Percentiles rank a stretch among this genome's conserved stretches.
These are phyloP conservation scores for Villa cingulata DNA, from an alignment of 2,888 invertebrate genomes.

Conservation along the genomic window DNA sequence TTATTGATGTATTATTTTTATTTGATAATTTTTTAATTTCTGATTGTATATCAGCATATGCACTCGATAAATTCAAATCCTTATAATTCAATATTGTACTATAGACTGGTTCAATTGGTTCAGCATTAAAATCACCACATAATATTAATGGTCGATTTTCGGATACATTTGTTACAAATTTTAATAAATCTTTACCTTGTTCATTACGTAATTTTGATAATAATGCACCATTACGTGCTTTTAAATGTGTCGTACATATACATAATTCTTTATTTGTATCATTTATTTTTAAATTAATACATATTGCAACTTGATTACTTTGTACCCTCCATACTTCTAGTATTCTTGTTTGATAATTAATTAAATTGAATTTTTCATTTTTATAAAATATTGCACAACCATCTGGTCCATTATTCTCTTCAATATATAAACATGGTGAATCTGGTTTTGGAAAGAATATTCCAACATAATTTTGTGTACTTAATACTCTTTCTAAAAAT, in stretches of 20 bases:
- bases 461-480: conserved; percentile 51
- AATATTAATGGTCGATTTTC: conserved; percentile 45
- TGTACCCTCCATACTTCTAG: conserved; percentile 60
- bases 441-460: conserved; percentile 63
- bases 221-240: conserved; percentile 54
- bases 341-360: conserved; percentile 43
- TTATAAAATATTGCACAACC: conserved; percentile 65
- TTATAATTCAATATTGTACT: conserved; percentile 40
- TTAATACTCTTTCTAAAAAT: conserved; percentile 47
- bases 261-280: conserved; percentile 46
- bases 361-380: conserved; percentile 45
- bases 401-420: conserved; percentile 61
- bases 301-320: conserved; percentile 57
- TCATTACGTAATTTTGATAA: conserved; percentile 53
- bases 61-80: conserved; percentile 37
- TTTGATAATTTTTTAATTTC: conserved; percentile 16
- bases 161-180: conserved; percentile 40
- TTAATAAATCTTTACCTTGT: conserved; percentile 52
- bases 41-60: conserved; percentile 37
- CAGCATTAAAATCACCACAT: conserved; percentile 66
- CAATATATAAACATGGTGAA: conserved; percentile 59
- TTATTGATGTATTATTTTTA: not conserved
- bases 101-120: conserved; percentile 57
- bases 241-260: conserved; percentile 59
- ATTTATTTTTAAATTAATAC: conserved; percentile 40